These are phyloP conservation scores for Drosophila nigricruria DNA, from an alignment of 2,888 invertebrate genomes.

Conservation along the genomic window DNA sequence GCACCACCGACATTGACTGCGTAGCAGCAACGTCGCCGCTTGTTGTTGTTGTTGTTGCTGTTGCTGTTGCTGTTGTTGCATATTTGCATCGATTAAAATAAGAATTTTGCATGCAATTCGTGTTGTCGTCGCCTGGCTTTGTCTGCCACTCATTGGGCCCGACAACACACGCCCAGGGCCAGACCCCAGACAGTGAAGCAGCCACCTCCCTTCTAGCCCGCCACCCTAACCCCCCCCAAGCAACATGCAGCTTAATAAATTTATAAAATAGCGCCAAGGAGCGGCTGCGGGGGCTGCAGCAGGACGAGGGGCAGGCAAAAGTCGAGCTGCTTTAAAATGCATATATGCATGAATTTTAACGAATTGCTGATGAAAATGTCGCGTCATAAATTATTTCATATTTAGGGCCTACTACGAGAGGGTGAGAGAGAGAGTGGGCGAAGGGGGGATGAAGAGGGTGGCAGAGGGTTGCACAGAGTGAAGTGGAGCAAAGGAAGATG, in stretches of 20 bases:
- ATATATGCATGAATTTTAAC: conserved; percentile 81
- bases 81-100: conserved; percentile 82
- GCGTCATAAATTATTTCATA: conserved; percentile 83
- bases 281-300: neutral
- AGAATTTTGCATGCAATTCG: conserved; percentile 82
- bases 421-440: conserved; percentile 5
- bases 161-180: conserved; percentile 24
- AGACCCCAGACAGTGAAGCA: conserved; percentile 14
- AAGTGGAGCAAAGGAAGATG: conserved; percentile 7
- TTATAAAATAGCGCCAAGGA: conserved; percentile 70
- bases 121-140: conserved; percentile 81
- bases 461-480: neutral
- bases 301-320: neutral
- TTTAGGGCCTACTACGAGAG: conserved; percentile 57
- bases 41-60: conserved; percentile 32
- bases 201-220: neutral
- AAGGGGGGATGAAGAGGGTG: neutral
- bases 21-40: conserved; percentile 27
- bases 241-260: conserved; percentile 71
- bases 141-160: conserved; percentile 63
- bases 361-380: conserved; percentile 84
- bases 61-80: conserved; percentile 54
- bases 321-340: conserved; percentile 67
- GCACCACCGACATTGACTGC: conserved; percentile 65
- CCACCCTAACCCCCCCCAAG: neutral